Evolutionary conservation across 2,113 vertebrate species (phyloP).

Genomic region (Nannobrachium achirus): DNA sequence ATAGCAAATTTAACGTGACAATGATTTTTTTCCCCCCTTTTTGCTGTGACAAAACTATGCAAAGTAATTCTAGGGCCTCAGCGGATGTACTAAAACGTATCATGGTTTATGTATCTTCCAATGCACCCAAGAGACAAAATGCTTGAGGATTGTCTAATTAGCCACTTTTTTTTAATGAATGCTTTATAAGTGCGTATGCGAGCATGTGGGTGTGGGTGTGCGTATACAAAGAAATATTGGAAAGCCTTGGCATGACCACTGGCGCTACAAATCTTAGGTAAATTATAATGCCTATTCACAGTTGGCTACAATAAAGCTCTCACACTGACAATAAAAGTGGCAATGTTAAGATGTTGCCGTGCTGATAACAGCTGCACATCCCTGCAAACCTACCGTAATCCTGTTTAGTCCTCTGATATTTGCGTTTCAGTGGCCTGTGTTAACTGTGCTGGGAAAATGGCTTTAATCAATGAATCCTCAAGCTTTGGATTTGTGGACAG

Average conservation of each 20-base stretch:
- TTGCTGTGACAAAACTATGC: constrained; percentile 45
- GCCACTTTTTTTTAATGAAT: too few species aligned
- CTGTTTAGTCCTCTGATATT: neutral
- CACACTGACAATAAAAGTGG: neutral
- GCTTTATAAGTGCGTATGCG: too few species aligned
- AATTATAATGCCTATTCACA: neutral
- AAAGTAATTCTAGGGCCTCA: constrained; percentile 36
- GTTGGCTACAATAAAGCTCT: neutral
- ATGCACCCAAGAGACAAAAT: neutral
- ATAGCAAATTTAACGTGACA: neutral
- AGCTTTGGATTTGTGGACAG: neutral
- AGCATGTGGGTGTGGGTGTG: too few species aligned
- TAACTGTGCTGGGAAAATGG: neutral
- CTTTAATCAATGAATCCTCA: neutral
- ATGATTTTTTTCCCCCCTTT: neutral
- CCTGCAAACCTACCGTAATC: neutral
- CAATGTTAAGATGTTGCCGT: neutral
- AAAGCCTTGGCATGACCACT: too few species aligned
- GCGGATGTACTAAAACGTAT: constrained; percentile 14
- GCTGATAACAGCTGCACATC: neutral
- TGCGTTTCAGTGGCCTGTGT: neutral
- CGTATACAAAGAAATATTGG: too few species aligned
- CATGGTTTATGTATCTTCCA: neutral
- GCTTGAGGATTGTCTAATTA: neutral
- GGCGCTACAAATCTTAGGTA: too few species aligned